Evolutionary conservation across 2,113 vertebrate species (phyloP).

Genomic region (Rhinolophus ferrumequinum): DNA sequence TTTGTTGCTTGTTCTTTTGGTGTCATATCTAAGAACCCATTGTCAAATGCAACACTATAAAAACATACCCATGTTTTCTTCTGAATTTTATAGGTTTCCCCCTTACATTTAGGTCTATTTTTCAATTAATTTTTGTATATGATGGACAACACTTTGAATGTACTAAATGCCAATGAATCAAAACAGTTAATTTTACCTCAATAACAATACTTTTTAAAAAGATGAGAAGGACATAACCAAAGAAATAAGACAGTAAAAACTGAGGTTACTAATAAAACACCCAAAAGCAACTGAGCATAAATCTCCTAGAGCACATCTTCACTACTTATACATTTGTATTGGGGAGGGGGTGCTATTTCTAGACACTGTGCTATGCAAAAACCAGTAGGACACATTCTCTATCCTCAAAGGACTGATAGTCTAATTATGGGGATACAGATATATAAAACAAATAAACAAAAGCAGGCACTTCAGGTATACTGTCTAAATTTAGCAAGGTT

Average conservation of each 20-base stretch:
- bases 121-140: neutral
- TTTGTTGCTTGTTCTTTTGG: neutral
- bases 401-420: neutral
- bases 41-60: neutral
- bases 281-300: neutral
- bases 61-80: neutral
- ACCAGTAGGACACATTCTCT: neutral
- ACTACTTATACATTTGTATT: neutral
- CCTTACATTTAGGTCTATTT: neutral
- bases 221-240: neutral
- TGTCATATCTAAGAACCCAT: too few relatives aligned
- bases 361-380: neutral
- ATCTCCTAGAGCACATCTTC: neutral
- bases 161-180: neutral
- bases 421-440: neutral
- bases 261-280: neutral
- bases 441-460: neutral
- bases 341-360: neutral
- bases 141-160: neutral
- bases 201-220: neutral
- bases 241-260: neutral
- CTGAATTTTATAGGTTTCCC: neutral
- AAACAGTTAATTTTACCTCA: neutral
- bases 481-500: conserved; percentile 29
- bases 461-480: neutral